These are phyloP conservation scores for Bothrops jararaca DNA, from an alignment of 2,113 vertebrate genomes.

Conservation along the genomic window DNA sequence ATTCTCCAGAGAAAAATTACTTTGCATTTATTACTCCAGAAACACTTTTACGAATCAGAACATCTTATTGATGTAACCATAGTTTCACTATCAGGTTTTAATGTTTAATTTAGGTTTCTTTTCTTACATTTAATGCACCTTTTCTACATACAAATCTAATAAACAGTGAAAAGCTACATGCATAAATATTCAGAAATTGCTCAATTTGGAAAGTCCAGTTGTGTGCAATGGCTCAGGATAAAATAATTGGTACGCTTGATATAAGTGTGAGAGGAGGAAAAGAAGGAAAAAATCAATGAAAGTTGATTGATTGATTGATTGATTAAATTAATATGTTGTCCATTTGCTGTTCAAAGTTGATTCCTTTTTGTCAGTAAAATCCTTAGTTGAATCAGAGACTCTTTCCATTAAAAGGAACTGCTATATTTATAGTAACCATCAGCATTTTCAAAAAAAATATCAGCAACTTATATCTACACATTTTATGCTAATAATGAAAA, in stretches of 20 bases:
- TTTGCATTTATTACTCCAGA: background rate
- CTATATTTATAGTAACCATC: background rate
- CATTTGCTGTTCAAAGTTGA: background rate
- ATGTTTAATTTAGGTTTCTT: background rate
- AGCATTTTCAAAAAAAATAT: background rate
- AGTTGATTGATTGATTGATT: background rate
- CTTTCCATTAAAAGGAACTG: background rate
- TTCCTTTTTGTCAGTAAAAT: background rate
- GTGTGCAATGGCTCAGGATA: background rate
- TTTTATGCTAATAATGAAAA: background rate
- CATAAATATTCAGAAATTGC: background rate
- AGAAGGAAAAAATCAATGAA: background rate
- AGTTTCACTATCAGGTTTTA: background rate
- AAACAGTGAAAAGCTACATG: background rate
- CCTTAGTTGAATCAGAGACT: background rate
- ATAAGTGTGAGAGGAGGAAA: background rate
- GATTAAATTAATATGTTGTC: background rate
- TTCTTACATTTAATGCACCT: no score
- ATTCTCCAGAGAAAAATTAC: background rate
- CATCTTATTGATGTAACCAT: background rate
- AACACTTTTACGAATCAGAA: background rate
- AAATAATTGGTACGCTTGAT: background rate
- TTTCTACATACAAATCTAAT: background rate
- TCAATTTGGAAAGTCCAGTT: background rate
- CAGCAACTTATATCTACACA: no score